Evolutionary conservation across 2,113 vertebrate genomes (phyloP).

Genomic region (Neolamprologus fasciatus): DNA sequence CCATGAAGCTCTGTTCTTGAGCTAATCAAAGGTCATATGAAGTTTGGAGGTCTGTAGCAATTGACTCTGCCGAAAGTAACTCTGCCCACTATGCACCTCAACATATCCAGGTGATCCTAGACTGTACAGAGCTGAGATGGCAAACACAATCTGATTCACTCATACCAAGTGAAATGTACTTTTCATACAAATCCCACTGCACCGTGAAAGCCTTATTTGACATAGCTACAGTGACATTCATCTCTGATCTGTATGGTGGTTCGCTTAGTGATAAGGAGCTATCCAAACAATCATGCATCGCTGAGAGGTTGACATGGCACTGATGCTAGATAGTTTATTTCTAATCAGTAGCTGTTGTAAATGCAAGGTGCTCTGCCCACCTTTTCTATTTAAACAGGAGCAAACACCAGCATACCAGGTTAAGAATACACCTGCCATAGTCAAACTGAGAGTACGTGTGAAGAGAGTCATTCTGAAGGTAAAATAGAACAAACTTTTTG

Average conservation of each 20-base stretch:
- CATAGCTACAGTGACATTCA: background rate
- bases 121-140: background rate
- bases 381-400: background rate
- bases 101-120: background rate
- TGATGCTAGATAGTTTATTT: background rate
- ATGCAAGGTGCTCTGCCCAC: background rate
- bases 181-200: background rate
- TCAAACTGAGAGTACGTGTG: background rate
- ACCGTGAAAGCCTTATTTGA: background rate
- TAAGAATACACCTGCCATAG: background rate
- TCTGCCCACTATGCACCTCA: fast-evolving
- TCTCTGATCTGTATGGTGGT: background rate
- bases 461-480: background rate
- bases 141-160: background rate
- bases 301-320: background rate
- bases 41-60: background rate
- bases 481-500: background rate
- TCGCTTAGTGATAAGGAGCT: background rate
- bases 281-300: background rate
- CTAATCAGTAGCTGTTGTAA: background rate
- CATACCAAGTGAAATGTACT: background rate
- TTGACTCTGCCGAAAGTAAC: background rate
- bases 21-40: background rate
- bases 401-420: background rate
- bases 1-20: background rate